Evolutionary conservation across 2,888 invertebrate species (phyloP).

Genomic region (Lobophora halterata): DNA sequence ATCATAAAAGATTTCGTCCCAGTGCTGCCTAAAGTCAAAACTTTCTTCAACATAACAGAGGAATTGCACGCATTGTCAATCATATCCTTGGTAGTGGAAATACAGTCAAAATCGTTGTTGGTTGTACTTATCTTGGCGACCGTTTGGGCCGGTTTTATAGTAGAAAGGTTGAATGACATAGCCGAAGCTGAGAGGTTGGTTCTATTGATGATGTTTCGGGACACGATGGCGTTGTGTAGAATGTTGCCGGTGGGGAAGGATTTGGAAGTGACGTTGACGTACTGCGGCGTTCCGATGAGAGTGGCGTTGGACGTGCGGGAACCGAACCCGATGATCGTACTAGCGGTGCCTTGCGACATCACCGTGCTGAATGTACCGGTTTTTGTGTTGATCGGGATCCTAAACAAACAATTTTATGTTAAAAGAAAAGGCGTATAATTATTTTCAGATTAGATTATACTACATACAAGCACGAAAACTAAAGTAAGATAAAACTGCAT

Average conservation of each 20-base stretch:
- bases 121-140: slow-evolving; percentile 62
- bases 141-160: slow-evolving; percentile 60
- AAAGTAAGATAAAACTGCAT: too few species aligned
- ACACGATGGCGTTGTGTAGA: slow-evolving; percentile 74
- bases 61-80: slow-evolving; percentile 77
- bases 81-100: slow-evolving; percentile 75
- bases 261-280: slow-evolving; percentile 72
- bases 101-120: slow-evolving; percentile 62
- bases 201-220: slow-evolving; percentile 70
- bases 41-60: slow-evolving; percentile 76
- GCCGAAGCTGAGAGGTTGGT: slow-evolving; percentile 53
- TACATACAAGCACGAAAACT: too few species aligned
- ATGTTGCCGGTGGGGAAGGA: slow-evolving; percentile 76
- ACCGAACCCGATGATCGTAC: slow-evolving; percentile 72
- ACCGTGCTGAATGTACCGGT: slow-evolving; percentile 71
- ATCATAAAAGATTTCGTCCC: slow-evolving; percentile 76
- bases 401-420: too few species aligned
- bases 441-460: too few species aligned
- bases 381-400: slow-evolving; percentile 71
- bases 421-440: too few species aligned
- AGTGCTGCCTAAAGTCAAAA: slow-evolving; percentile 70
- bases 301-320: slow-evolving; percentile 64
- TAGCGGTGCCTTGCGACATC: slow-evolving; percentile 74
- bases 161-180: slow-evolving; percentile 63
- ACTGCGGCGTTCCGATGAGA: slow-evolving; percentile 67